phyloP scores from a whole-genome alignment of 2,113 vertebrate species.

The Centropus unirufus region DNA sequence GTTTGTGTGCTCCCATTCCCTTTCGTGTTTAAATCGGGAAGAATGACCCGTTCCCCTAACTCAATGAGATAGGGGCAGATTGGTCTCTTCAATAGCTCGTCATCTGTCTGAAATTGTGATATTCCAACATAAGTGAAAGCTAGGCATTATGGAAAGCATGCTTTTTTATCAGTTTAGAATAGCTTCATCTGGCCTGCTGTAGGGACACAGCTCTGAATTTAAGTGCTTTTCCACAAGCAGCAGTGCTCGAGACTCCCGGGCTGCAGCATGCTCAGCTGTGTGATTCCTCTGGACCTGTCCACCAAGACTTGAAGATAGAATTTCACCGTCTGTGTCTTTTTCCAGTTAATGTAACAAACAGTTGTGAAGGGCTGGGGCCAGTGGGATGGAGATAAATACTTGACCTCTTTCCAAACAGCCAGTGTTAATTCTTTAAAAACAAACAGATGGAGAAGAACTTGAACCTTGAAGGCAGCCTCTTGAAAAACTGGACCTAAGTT shows the following conservation, averaged over 20 bases:
- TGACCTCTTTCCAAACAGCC: not conserved
- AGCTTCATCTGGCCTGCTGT: not conserved
- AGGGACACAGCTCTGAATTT: not conserved
- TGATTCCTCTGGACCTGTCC: not conserved
- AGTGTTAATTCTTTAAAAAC: not conserved
- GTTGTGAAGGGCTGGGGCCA: not conserved
- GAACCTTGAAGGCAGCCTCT: not conserved
- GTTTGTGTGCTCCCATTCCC: not conserved
- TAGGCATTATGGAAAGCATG: not conserved
- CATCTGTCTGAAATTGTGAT: not conserved
- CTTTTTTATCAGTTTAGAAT: not conserved
- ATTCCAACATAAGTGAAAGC: not conserved
- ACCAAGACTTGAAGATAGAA: not conserved
- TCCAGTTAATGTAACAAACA: conserved; percentile 26
- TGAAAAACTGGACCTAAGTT: not conserved
- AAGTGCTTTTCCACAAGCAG: not conserved
- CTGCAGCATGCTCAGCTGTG: not conserved
- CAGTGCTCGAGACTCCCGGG: not conserved
- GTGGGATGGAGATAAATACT: not conserved
- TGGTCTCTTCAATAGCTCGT: not conserved
- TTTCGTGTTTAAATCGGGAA: not conserved
- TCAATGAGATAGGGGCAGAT: not conserved
- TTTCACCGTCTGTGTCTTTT: not conserved
- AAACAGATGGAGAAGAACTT: not conserved
- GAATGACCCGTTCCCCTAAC: not conserved